Conservation (phyloP, 1,140 invertebrate species). For the Danaus plexippus region DNA sequence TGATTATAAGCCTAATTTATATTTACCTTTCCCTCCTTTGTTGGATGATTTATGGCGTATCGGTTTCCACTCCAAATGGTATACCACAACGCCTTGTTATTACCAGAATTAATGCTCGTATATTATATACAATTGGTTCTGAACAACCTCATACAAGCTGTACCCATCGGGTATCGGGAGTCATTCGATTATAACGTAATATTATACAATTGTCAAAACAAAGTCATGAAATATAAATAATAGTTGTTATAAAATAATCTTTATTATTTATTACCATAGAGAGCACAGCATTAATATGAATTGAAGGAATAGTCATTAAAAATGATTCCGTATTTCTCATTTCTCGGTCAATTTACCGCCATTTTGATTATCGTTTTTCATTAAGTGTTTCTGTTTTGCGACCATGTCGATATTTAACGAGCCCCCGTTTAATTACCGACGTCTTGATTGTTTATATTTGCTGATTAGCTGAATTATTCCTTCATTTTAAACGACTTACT, state of each 20-base stretch:
- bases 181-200: too few species aligned
- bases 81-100: constrained; percentile 23
- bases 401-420: constrained; percentile 56
- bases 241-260: too few species aligned
- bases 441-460: constrained; percentile 44
- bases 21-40: constrained; percentile 55
- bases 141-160: not conserved
- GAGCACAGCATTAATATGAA: not conserved
- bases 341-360: constrained; percentile 63
- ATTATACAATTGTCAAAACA: not conserved
- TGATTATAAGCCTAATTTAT: constrained; percentile 60
- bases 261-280: not conserved
- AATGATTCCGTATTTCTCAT: constrained; percentile 37
- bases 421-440: constrained; percentile 15
- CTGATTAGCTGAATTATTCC: constrained; percentile 44
- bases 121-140: constrained; percentile 3
- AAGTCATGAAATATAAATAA: too few species aligned
- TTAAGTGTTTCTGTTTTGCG: constrained; percentile 64
- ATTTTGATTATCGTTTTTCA: constrained; percentile 63
- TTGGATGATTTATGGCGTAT: constrained; percentile 55
- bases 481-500: constrained; percentile 19
- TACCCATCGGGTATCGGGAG: too few species aligned
- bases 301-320: not conserved
- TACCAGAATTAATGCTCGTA: not conserved
- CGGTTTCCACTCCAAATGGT: constrained; percentile 16